Base-by-base conservation (phyloP, 2,797 vertebrate species). In the Mastacembelus armatus region DNA sequence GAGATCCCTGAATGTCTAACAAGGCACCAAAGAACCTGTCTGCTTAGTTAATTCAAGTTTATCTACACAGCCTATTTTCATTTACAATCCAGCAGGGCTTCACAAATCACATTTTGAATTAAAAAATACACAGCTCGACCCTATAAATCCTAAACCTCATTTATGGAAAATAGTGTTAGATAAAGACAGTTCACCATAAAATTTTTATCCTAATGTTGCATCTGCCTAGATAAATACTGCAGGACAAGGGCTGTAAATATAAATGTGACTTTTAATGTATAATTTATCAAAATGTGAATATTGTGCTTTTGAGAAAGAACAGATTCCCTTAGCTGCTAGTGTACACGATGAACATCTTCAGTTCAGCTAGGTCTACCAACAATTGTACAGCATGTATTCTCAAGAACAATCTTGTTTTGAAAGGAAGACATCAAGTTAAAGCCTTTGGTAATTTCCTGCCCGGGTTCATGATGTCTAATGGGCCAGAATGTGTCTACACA, bases 381-480 rank as follows among this genome's bases (percentile, higher is more conserved):
- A 57, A 22, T 24, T 26, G 22, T 8, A 27, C 29, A n/a, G 0
- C 12, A 39, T 40, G 32, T 32, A 7, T 8, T 2, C 30, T 32
- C 10, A 26, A 30, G 14, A 35, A 35, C n/a, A 35, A 11, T 35
- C 10, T 26, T 14, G 1, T 4, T 40, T 51, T 33, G 16, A 21
- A 51, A 32, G 24, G 4, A 4, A 3, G 4, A 43, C 15, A 27
- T 44, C 7, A 24, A 42, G 15, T 5, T 10, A 58, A 16, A 29
- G 45, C 30, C 26, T 56, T 3, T 7, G 30, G 16, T 73, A 56
- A 71, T 68, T 52, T 32, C 27, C 19, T 27, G 26, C 16, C 19
- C 11, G 55, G 73, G 59, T 54, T 68, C 50, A 60, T 50, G 18
- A 29, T 26, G 60, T 64, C 47, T 75, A 66, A 81, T 85, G 70